A percentile compares a stretch with the other conserved stretches of the same genome.
phyloP scores from a whole-genome alignment of 1,140 invertebrate genomes.

The Bombus haemorrhoidalis region DNA sequence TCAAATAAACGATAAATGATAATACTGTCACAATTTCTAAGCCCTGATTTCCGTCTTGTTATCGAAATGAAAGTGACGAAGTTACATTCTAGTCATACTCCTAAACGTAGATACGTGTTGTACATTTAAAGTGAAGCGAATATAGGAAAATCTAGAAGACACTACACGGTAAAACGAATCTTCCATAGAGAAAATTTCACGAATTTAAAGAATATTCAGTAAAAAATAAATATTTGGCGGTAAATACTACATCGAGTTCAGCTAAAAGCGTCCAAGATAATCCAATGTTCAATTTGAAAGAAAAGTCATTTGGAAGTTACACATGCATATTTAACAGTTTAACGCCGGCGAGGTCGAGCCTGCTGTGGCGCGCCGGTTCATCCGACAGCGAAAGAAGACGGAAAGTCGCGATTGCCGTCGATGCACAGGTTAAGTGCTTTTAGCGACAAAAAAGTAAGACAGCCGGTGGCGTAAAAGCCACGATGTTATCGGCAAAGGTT shows the following conservation, averaged over 20 bases:
- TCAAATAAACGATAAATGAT: not conserved
- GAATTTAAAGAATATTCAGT: too few relatives aligned
- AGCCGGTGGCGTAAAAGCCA: conserved; percentile 59
- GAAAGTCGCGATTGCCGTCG: conserved; percentile 61
- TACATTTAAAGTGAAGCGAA: too few relatives aligned
- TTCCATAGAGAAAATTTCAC: too few relatives aligned
- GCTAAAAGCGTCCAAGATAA: conserved; percentile 4
- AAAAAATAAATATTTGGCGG: not conserved
- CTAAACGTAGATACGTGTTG: not conserved
- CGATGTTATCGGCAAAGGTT: conserved; percentile 68
- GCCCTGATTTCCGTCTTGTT: not conserved
- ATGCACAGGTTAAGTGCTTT: conserved; percentile 67
- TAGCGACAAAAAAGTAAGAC: conserved; percentile 64
- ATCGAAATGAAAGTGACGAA: not conserved
- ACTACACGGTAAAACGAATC: too few relatives aligned
- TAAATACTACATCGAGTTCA: not conserved
- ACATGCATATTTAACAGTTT: conserved; percentile 53
- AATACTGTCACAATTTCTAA: not conserved
- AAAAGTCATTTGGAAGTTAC: conserved; percentile 12
- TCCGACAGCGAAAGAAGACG: conserved; percentile 44
- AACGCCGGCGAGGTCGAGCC: conserved; percentile 23
- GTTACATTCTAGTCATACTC: not conserved
- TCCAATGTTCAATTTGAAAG: not conserved
- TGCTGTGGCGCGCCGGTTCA: not conserved
- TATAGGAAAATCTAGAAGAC: too few relatives aligned